Base-by-base conservation (phyloP, 2,888 invertebrate genomes). In the Acleris holmiana region DNA sequence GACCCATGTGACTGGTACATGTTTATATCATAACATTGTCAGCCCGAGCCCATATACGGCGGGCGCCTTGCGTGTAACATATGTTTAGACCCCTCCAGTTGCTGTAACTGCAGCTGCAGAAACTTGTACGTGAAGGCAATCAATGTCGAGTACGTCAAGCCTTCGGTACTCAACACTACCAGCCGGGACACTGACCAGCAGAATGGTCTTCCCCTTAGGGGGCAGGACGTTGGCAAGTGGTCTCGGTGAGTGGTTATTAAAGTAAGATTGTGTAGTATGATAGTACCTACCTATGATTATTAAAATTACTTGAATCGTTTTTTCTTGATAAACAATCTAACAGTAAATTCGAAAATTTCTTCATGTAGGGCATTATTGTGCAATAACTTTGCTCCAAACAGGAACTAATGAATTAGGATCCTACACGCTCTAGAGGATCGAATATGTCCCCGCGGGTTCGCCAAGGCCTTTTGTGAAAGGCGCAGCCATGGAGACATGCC, bases 61-160 rank as follows among this genome's bases (percentile, higher is more conserved):
- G 82, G 82, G 82, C 80, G 74, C 68, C 68, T 71, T 82, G 77
- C 84, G 84, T 84, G 77, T 89, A 87, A 85, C 84, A 75, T 79
- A 78, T 86, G 78, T 88, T 89, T 83, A 87, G 85, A 83, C 79
- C 85, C 79, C 87, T 87, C 13, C 84, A 87, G 71, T 67, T 67
- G 71, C 73, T 66, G 73, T 69, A 70, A 55, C 63, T 71, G 73
- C 68, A 61, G 71, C 69, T 63, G 66, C 73, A 60, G 56, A 69
- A 53, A 54, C 69, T 47, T 29, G 48, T 58, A 46, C 72, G 71
- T 67, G 74, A 69, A 56, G 65, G 63, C 63, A 58, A 58, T 51
- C 57, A 61, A 61, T 48, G 62, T 57, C 59, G 46, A 47, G 41
- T 40, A 8, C 46, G 40, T 23, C 50, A 29, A 60, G 44, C 66